Evolutionary conservation across 2,797 vertebrate genomes (phyloP).

Genomic region (Peromyscus nudipes): DNA sequence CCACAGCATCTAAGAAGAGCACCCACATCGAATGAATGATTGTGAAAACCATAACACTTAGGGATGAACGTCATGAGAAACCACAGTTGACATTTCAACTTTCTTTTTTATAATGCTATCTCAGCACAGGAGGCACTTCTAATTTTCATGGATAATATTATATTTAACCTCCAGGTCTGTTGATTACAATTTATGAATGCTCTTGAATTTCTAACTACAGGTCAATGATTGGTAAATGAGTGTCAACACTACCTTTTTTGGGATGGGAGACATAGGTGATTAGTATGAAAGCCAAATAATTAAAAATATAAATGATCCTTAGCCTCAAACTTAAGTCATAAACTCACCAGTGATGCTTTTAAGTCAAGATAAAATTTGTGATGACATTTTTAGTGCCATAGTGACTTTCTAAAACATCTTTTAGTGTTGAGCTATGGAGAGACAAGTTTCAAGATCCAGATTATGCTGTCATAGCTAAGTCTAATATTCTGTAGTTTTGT

Average conservation of each 20-base stretch:
- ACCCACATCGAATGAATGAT: neutral
- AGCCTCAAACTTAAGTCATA: neutral
- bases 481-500: neutral
- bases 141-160: neutral
- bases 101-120: neutral
- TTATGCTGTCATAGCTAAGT: neutral
- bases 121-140: neutral
- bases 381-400: slow-evolving; percentile 17
- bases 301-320: slow-evolving; percentile 43
- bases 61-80: neutral
- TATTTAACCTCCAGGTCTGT: neutral
- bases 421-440: neutral
- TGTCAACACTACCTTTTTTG: neutral
- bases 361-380: neutral
- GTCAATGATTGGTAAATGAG: neutral
- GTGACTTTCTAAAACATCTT: neutral
- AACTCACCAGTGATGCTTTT: neutral
- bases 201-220: neutral
- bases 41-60: neutral
- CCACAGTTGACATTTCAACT: neutral
- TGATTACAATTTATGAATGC: neutral
- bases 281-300: slow-evolving; percentile 49
- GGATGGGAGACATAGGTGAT: neutral
- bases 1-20: neutral
- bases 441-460: neutral